Base-by-base conservation (phyloP, 1,140 invertebrate genomes). In the Rhopalosiphum padi region DNA sequence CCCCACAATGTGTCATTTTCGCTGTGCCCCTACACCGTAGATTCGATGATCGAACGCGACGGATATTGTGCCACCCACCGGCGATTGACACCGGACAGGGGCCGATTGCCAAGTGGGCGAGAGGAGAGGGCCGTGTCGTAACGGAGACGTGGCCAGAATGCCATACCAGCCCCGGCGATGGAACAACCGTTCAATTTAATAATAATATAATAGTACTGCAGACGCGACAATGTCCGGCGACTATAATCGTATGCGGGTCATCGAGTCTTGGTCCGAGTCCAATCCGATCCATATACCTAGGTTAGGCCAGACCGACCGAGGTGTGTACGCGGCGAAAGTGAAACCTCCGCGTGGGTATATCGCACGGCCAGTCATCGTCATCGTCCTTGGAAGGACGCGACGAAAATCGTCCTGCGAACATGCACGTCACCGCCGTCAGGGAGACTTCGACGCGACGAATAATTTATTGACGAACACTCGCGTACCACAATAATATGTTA, bases 211-310 rank as follows among this genome's bases (percentile, higher is more conserved):
- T 83, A 22, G 23, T 4, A 51, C 8, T 83, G 25, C 21, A 37
- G 82, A 37, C 82, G 82, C 21, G 21, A 83, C 22, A 82, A 35
- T 37, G 82, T 41, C 35, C 22, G 37, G 35, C 41, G 25, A 68
- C 25, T 5, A 68, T 68, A 68, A 68, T 68, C n/a, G 30, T 83
- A 91, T 91, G 77, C 90, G 90, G 60, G 60, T 91, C 90, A 46
- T 77, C 90, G 90, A 7, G 77, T 53, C n/a, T 93, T 93, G 91
- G 91, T 93, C 91, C 82, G 77, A 41, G 91, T 85, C 91, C 91
- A 93, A 93, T 51, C 91, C 82, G 23, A 92, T 85, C 91, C 30
- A 77, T 68, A 68, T 68, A 68, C 60, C 60, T 68, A 60, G 30
- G 41, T 41, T 41, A 41, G 22, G 30, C 23, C 21, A 15, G 46